phyloP scores from a whole-genome alignment of 2,888 invertebrate genomes.

The Pasiphila rectangulata region DNA sequence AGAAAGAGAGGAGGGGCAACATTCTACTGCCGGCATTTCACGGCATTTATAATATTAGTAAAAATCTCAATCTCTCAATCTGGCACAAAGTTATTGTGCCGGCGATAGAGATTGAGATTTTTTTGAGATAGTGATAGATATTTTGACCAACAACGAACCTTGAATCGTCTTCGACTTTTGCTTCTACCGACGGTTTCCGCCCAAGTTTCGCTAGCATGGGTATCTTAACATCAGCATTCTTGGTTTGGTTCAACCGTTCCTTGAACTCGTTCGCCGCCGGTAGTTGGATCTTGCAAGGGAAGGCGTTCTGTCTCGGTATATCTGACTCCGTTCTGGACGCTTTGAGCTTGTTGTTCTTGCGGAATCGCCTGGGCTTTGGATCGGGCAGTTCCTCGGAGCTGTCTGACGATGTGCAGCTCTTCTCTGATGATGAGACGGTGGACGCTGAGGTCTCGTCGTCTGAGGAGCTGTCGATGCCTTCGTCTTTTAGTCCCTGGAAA shows the following conservation, averaged over 20 bases:
- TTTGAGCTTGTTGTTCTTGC: constrained; percentile 70
- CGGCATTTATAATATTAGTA: no score
- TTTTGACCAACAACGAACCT: no score
- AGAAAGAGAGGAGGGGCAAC: no score
- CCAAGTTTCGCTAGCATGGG: constrained; percentile 65
- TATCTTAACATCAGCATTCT: constrained; percentile 57
- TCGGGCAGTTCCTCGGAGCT: constrained; percentile 70
- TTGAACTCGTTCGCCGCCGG: constrained; percentile 53
- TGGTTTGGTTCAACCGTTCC: constrained; percentile 57
- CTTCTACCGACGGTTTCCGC: constrained; percentile 59
- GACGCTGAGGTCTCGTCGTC: constrained; percentile 73
- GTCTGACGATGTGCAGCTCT: constrained; percentile 73
- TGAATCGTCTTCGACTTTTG: constrained; percentile 60
- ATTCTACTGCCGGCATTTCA: no score
- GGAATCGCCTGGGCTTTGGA: constrained; percentile 61
- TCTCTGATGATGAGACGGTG: constrained; percentile 72
- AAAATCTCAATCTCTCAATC: no score
- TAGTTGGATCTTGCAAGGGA: constrained; percentile 44
- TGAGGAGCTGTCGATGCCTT: constrained; percentile 78
- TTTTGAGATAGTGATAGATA: no score
- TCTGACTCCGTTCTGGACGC: constrained; percentile 73
- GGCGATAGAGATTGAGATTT: no score
- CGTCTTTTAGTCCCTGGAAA: constrained; percentile 75
- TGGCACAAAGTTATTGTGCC: no score
- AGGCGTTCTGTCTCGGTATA: constrained; percentile 54